Percentiles rank a stretch among this genome's conserved stretches.
Evolutionary conservation across 2,888 invertebrate species (phyloP).

Genomic region (Dilophus febrilis): DNA sequence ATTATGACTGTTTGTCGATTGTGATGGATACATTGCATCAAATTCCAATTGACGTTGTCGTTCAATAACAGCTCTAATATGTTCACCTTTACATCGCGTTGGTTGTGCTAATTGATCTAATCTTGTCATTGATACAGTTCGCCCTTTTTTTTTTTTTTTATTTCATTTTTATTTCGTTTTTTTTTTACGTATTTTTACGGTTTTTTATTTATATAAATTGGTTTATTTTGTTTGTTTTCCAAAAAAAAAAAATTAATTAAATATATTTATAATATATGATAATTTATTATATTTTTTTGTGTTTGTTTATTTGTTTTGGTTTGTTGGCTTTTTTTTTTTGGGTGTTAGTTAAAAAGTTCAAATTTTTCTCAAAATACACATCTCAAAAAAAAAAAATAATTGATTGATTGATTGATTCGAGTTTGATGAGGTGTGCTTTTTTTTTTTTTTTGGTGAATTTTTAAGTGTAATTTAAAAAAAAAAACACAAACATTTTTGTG

Average conservation of each 20-base stretch:
- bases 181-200: too few relatives aligned
- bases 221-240: not conserved
- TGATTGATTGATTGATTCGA: too few relatives aligned
- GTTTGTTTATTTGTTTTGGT: not conserved
- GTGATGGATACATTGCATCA: conserved; percentile 12
- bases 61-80: conserved; percentile 28
- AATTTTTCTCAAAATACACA: too few relatives aligned
- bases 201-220: too few relatives aligned
- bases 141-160: conserved; percentile 35
- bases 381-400: too few relatives aligned
- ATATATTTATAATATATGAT: not conserved
- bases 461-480: too few relatives aligned
- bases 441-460: too few relatives aligned
- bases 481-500: too few relatives aligned
- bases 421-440: too few relatives aligned
- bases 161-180: not conserved
- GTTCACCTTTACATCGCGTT: conserved; percentile 36
- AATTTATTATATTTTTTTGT: not conserved
- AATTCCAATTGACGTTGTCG: conserved; percentile 26
- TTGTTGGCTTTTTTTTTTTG: not conserved
- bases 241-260: not conserved
- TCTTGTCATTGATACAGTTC: conserved; percentile 87
- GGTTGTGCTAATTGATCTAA: conserved; percentile 72
- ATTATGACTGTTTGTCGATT: too few relatives aligned
- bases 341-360: too few relatives aligned